Conservation (phyloP, 1,140 invertebrate species). For the Drosophila malerkotliana region DNA sequence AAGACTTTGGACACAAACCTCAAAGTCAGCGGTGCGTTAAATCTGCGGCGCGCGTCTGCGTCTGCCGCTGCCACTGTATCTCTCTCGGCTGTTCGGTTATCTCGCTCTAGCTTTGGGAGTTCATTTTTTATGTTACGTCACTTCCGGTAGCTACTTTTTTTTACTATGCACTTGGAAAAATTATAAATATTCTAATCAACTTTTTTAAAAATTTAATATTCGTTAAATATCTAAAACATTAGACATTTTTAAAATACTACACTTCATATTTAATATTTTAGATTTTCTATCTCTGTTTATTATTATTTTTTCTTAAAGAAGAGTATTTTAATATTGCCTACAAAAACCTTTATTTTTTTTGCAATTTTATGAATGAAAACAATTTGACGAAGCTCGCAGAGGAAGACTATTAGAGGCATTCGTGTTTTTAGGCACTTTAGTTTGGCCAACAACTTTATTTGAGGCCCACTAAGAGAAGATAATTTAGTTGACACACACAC, state of each 20-base stretch:
- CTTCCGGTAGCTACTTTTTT: slow-evolving; percentile 32
- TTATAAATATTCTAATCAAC: neutral
- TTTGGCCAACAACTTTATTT: slow-evolving; percentile 17
- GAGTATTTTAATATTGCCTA: neutral
- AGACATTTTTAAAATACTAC: too few relatives aligned
- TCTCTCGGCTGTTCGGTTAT: neutral
- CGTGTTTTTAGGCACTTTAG: slow-evolving; percentile 18
- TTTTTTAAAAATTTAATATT: too few relatives aligned
- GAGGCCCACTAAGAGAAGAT: neutral
- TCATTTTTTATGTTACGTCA: slow-evolving; percentile 52
- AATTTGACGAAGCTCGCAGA: slow-evolving; percentile 4
- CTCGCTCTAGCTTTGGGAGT: slow-evolving; percentile 15
- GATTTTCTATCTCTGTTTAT: neutral
- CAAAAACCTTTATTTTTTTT: neutral
- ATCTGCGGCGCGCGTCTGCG: slow-evolving; percentile 38
- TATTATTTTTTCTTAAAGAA: neutral
- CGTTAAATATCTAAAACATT: too few relatives aligned
- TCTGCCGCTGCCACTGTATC: neutral
- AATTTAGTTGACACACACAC: slow-evolving; percentile 22
- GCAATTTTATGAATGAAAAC: slow-evolving; percentile 43
- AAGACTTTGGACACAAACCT: slow-evolving; percentile 77
- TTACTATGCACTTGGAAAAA: neutral
- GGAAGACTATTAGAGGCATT: slow-evolving; percentile 5
- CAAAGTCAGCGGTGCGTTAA: slow-evolving; percentile 61
- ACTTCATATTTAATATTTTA: neutral